Evolutionary conservation across 2,888 invertebrate genomes (phyloP), one percentile per base, ranked within the genome.

Genomic region (Xestia sexstrigata): DNA sequence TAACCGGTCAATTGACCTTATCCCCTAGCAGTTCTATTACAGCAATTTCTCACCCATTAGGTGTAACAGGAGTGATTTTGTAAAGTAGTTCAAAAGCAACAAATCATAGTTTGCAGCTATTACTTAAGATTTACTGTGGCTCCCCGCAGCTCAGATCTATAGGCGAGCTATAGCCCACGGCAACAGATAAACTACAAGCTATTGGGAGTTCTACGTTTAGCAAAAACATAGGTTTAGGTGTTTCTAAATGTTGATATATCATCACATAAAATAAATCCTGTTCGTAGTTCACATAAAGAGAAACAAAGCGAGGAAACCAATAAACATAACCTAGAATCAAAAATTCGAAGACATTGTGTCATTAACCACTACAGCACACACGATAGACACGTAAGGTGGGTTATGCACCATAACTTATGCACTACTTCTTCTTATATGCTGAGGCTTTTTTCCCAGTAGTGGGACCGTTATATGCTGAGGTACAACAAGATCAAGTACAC

Each of bases 41-140:
- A 60, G 66, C 71, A 66, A 78, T 86, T 66, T 71, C 42, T 62
- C 68, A 74, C 71, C 78, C 71, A 72, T 79, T 79, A 79, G 45
- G 49, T 71, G 35, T 58, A 74, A 78, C 71, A 66, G 83, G 70
- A 70, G 71, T 79, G 79, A 78, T 75, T 83, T 83, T 79, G 62
- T 86, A 72, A 71, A 83, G 74, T 63, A 79, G 71, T 86, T 72
- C 58, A 39, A 74, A 62, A 68, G 79, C 70, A 58, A 83, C 83
- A 87, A 84, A 84, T 87, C 85, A 76, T 75, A 55, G 84, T 84
- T 73, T 79, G 76, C 70, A 70, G 81, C 87, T 73, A 87, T 80
- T 72, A 86, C 79, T 74, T 70, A 8, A 72, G 86, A 86, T 74
- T 86, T 83, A 83, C 71, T 71, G 71, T 49, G 71, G 60, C 69